Percentiles rank a stretch among this genome's conserved stretches.
Evolutionary conservation across 2,888 invertebrate genomes (phyloP).

Genomic region (Rhingia campestris): DNA sequence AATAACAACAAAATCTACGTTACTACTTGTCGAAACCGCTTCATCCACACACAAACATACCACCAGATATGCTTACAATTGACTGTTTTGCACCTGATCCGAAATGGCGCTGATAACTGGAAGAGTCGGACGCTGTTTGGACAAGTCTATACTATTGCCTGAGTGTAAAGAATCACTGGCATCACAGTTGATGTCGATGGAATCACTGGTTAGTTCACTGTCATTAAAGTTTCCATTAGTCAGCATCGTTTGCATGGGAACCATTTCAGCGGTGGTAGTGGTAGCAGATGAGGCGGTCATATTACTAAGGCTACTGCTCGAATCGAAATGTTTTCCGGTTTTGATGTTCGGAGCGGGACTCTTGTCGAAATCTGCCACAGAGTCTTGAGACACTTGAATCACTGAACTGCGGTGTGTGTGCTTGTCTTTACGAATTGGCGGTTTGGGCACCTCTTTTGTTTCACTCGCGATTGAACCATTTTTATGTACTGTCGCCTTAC

Average conservation of each 20-base stretch:
- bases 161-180: slow-evolving; percentile 67
- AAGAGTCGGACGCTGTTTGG: slow-evolving; percentile 59
- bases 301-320: slow-evolving; percentile 65
- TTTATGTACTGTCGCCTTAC: slow-evolving; percentile 45
- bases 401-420: slow-evolving; percentile 80
- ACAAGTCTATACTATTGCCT: slow-evolving; percentile 70
- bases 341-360: slow-evolving; percentile 70
- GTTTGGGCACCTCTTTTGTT: slow-evolving; percentile 79
- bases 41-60: not conserved
- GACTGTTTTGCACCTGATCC: slow-evolving; percentile 66
- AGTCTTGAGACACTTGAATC: slow-evolving; percentile 80
- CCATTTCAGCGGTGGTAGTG: slow-evolving; percentile 77
- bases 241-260: slow-evolving; percentile 80
- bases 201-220: slow-evolving; percentile 80
- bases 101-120: slow-evolving; percentile 65
- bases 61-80: slow-evolving; percentile 48
- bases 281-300: slow-evolving; percentile 66
- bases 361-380: slow-evolving; percentile 60
- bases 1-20: slow-evolving; percentile 31
- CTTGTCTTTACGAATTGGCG: slow-evolving; percentile 81
- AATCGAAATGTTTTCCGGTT: slow-evolving; percentile 64
- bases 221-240: slow-evolving; percentile 81
- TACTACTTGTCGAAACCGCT: slow-evolving; percentile 46
- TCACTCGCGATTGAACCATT: slow-evolving; percentile 53
- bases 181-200: slow-evolving; percentile 71